Evolutionary conservation across 2,797 vertebrate species (phyloP).

Genomic region (Poecilia gillii): DNA sequence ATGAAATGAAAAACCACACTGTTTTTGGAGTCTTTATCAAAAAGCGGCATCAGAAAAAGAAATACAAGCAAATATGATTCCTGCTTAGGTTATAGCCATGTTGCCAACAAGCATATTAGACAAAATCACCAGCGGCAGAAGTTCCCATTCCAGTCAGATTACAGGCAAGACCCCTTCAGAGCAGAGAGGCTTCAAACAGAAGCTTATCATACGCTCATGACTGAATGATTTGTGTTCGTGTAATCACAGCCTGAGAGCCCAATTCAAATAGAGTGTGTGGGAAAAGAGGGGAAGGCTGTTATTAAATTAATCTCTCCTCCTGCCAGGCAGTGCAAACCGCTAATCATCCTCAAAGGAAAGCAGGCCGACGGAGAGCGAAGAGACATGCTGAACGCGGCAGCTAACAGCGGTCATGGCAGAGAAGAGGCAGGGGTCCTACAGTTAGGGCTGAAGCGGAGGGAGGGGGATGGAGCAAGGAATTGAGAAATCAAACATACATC

Average conservation of each 20-base stretch:
- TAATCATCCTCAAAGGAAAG: slow-evolving; percentile 73
- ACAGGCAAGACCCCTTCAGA: slow-evolving; percentile 62
- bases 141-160: slow-evolving; percentile 66
- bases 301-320: slow-evolving; percentile 72
- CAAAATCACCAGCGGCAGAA: slow-evolving; percentile 52
- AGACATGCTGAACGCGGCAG: slow-evolving; percentile 78
- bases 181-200: slow-evolving; percentile 63
- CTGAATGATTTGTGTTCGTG: slow-evolving; percentile 68
- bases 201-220: slow-evolving; percentile 71
- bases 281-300: slow-evolving; percentile 68
- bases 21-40: slow-evolving; percentile 13
- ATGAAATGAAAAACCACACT: slow-evolving; percentile 6
- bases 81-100: slow-evolving; percentile 54
- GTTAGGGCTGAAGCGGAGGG: slow-evolving; percentile 68
- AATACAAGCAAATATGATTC: slow-evolving; percentile 45
- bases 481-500: slow-evolving; percentile 98
- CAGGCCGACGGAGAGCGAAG: slow-evolving; percentile 67
- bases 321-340: slow-evolving; percentile 69
- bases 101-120: slow-evolving; percentile 52
- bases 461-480: slow-evolving; percentile 71
- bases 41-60: slow-evolving; percentile 37
- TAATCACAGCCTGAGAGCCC: slow-evolving; percentile 71
- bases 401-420: slow-evolving; percentile 68
- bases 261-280: slow-evolving; percentile 72
- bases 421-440: slow-evolving; percentile 70